A percentile compares a stretch with the other conserved stretches of the same genome.
These are phyloP conservation scores for Parapristionchus giblindavisi DNA, from an alignment of 2,888 invertebrate species.

Conservation along the genomic window DNA sequence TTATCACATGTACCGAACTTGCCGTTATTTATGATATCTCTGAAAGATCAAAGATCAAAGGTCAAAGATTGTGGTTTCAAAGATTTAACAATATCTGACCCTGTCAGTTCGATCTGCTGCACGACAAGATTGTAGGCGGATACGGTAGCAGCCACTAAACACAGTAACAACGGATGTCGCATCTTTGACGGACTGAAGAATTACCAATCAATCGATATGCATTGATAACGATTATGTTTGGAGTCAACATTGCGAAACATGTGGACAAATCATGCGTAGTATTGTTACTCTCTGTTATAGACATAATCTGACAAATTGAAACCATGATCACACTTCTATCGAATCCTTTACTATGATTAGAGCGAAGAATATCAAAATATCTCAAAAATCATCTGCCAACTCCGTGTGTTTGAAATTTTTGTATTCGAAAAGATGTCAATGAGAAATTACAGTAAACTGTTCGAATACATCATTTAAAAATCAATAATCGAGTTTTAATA, in stretches of 20 bases:
- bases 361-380: too few species aligned
- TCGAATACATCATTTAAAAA: neutral
- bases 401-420: too few species aligned
- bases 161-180: conserved; percentile 1
- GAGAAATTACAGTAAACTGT: neutral
- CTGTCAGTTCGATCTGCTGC: neutral
- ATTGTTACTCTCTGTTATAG: too few species aligned
- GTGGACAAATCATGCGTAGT: too few species aligned
- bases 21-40: neutral
- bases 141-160: neutral
- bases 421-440: too few species aligned
- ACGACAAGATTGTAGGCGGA: conserved; percentile 10
- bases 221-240: too few species aligned
- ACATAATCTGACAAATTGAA: too few species aligned
- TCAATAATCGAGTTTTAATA: neutral
- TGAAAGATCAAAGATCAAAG: conserved; percentile 12
- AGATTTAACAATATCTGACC: neutral
- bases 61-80: neutral
- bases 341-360: too few species aligned
- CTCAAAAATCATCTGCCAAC: too few species aligned
- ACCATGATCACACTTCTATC: too few species aligned
- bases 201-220: too few species aligned
- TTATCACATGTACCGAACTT: neutral
- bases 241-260: too few species aligned
- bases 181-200: neutral